Evolutionary conservation across 1,140 invertebrate genomes (phyloP).

Genomic region (Habropoda laboriosa): DNA sequence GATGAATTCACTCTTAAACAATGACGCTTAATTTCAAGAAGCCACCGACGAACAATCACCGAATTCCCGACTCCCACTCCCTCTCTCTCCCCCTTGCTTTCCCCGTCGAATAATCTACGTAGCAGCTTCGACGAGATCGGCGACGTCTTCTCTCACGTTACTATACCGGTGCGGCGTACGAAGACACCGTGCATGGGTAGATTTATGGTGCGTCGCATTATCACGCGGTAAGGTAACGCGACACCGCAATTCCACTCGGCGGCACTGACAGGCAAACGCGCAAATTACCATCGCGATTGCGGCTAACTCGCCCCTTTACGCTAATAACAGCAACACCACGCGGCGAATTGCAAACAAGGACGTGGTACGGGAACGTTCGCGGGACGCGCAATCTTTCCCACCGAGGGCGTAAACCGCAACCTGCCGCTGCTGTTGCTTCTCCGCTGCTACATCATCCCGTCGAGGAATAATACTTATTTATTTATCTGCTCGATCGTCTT

Average conservation of each 20-base stretch:
- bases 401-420: constrained; percentile 77
- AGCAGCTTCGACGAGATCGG: not conserved
- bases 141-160: constrained; percentile 56
- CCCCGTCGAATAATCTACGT: not conserved
- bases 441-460: not conserved
- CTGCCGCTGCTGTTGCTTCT: no score
- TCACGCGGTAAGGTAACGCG: constrained; percentile 66
- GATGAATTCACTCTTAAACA: constrained; percentile 74
- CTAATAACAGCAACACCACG: constrained; percentile 66
- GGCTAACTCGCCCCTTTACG: constrained; percentile 62
- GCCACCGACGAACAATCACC: constrained; percentile 67
- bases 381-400: constrained; percentile 73
- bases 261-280: constrained; percentile 66
- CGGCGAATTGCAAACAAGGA: constrained; percentile 69
- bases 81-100: no score
- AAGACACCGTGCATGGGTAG: constrained; percentile 21
- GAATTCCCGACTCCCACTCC: constrained; percentile 65
- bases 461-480: constrained; percentile 19
- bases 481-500: not conserved
- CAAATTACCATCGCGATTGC: constrained; percentile 71
- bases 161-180: constrained; percentile 44
- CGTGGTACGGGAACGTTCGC: constrained; percentile 39
- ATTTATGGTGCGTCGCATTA: constrained; percentile 66
- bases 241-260: constrained; percentile 67
- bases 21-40: constrained; percentile 75